phyloP scores from a whole-genome alignment of 2,113 vertebrate genomes.

The Sitta europaea region DNA sequence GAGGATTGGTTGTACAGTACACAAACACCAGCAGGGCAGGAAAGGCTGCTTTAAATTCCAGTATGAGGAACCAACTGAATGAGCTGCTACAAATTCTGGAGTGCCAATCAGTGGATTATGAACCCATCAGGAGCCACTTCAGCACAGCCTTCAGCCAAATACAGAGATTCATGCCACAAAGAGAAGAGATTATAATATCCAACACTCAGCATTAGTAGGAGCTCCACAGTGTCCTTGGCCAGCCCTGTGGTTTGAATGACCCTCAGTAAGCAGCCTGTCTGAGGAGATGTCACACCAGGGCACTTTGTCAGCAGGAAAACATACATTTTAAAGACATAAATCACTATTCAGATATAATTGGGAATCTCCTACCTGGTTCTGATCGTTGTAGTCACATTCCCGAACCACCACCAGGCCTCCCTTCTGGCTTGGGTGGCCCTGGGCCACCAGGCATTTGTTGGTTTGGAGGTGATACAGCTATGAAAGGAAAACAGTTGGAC shows the following conservation, averaged over 20 bases:
- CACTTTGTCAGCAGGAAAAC: neutral
- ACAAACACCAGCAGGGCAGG: neutral
- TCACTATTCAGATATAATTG: accelerated
- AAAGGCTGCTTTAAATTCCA: neutral
- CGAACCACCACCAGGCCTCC: conserved; percentile 84
- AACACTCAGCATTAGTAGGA: neutral
- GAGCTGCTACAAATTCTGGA: neutral
- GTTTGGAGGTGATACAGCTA: conserved; percentile 87
- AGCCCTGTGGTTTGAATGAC: accelerated
- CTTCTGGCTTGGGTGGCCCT: conserved; percentile 92
- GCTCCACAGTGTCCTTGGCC: neutral
- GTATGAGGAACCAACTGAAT: neutral
- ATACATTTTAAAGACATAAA: neutral
- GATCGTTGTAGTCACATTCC: conserved; percentile 83
- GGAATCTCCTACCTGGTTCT: conserved; percentile 81
- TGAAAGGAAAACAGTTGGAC: neutral
- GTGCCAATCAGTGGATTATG: neutral
- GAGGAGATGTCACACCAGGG: neutral
- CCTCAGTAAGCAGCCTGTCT: neutral
- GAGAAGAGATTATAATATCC: neutral
- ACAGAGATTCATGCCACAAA: neutral
- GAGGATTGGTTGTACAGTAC: neutral
- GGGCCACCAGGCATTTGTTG: conserved; percentile 85
- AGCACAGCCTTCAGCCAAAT: neutral
- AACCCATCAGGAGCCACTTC: neutral